Conservation (phyloP, 2,888 invertebrate genomes). For the Brachylomia viminalis region DNA sequence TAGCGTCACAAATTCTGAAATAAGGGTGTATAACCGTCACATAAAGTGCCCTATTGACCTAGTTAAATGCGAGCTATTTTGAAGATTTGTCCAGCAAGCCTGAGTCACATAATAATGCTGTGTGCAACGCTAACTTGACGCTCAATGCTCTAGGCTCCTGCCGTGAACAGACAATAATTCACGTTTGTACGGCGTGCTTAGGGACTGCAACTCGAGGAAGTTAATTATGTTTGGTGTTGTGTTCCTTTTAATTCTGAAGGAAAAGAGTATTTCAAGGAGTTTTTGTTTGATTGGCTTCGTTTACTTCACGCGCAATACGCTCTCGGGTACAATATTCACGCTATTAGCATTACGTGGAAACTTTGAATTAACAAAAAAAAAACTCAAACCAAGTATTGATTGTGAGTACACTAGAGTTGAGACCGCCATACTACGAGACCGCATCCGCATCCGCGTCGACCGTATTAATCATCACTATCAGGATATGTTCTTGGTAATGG, state of each 20-base stretch:
- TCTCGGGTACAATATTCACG: neutral
- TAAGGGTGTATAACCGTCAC: too few species aligned
- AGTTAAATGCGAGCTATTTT: too few species aligned
- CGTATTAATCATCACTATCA: constrained; percentile 63
- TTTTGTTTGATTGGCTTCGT: neutral
- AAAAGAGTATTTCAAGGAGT: neutral
- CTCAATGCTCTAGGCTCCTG: neutral
- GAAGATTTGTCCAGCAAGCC: too few species aligned
- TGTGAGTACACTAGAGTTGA: constrained; percentile 19
- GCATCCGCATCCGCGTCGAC: constrained; percentile 62
- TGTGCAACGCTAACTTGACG: neutral
- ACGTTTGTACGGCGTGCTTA: neutral
- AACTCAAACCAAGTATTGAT: constrained; percentile 1
- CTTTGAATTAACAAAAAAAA: constrained; percentile 2
- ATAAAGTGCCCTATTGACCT: too few species aligned
- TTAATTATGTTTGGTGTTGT: neutral
- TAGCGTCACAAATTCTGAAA: too few species aligned
- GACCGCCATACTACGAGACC: constrained; percentile 10
- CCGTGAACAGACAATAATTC: neutral
- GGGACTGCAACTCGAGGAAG: neutral
- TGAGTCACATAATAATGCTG: neutral
- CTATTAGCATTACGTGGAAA: neutral
- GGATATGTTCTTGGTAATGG: constrained; percentile 62
- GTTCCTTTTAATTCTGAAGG: neutral
- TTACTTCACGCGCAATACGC: neutral